phyloP scores from a whole-genome alignment of 2,797 vertebrate genomes.

The Salmo trutta region DNA sequence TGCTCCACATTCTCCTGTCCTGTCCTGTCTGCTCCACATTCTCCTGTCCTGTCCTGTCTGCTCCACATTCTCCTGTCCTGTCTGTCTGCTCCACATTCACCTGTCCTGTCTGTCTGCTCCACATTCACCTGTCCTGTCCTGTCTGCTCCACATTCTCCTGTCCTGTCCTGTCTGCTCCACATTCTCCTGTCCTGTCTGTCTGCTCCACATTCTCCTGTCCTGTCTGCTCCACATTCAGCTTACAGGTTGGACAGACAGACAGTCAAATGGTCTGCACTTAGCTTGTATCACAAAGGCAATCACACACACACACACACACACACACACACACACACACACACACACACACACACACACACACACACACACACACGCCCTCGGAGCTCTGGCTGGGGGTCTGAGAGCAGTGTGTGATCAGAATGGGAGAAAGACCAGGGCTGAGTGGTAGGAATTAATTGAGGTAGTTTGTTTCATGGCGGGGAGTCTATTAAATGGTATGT shows the following conservation, averaged over 20 bases:
- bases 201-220: neutral
- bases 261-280: slow-evolving; percentile 36
- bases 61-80: no score
- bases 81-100: neutral
- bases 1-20: no score
- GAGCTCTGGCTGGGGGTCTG: slow-evolving; percentile 14
- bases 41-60: no score
- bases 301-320: neutral
- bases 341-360: no score
- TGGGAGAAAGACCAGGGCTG: slow-evolving; percentile 74
- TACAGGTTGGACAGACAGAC: slow-evolving; percentile 33
- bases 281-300: slow-evolving; percentile 42
- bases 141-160: no score
- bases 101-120: neutral
- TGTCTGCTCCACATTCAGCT: slow-evolving; percentile 11
- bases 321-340: no score
- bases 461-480: slow-evolving; percentile 80
- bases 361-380: slow-evolving; percentile 17
- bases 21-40: neutral
- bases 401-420: slow-evolving; percentile 23
- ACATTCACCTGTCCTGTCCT: no score
- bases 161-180: no score
- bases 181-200: no score
- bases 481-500: slow-evolving; percentile 81
- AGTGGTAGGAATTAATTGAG: slow-evolving; percentile 78